These are phyloP conservation scores for Xiphophorus birchmanni DNA, from an alignment of 2,797 vertebrate species.

Conservation along the genomic window DNA sequence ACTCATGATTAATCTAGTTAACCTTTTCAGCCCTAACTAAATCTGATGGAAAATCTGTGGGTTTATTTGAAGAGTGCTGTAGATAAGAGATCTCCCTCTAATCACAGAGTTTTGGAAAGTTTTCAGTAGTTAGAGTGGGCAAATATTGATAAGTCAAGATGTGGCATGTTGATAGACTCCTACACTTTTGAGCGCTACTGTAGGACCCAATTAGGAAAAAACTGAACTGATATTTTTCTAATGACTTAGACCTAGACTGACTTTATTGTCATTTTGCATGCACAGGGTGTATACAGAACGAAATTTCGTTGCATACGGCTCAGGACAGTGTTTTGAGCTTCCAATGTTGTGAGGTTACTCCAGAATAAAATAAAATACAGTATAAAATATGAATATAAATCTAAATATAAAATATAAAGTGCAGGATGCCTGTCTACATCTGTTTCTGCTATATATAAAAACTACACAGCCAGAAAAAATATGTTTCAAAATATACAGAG, in stretches of 20 bases:
- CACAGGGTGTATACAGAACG: too few species aligned
- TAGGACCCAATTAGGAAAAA: background rate
- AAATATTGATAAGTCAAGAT: conserved; percentile 2
- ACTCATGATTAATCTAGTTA: too few species aligned
- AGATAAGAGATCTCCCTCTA: background rate
- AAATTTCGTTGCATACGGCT: too few species aligned
- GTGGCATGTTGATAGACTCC: background rate
- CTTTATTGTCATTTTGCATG: too few species aligned
- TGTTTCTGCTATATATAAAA: background rate
- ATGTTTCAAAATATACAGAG: background rate
- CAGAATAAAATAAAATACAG: too few species aligned
- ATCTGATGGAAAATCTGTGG: background rate
- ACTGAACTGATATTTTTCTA: background rate
- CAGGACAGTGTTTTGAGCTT: too few species aligned
- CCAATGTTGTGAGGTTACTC: too few species aligned
- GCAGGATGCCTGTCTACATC: background rate
- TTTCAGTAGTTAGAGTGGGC: background rate
- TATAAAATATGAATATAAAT: too few species aligned
- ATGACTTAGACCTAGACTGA: too few species aligned
- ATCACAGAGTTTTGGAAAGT: background rate
- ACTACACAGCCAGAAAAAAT: background rate
- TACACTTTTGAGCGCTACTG: background rate
- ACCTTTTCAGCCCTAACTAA: background rate
- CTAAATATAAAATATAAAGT: too few species aligned
- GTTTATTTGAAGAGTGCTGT: background rate